Base-by-base conservation (phyloP, 2,797 vertebrate species). In the Halcyon smyrnensis region DNA sequence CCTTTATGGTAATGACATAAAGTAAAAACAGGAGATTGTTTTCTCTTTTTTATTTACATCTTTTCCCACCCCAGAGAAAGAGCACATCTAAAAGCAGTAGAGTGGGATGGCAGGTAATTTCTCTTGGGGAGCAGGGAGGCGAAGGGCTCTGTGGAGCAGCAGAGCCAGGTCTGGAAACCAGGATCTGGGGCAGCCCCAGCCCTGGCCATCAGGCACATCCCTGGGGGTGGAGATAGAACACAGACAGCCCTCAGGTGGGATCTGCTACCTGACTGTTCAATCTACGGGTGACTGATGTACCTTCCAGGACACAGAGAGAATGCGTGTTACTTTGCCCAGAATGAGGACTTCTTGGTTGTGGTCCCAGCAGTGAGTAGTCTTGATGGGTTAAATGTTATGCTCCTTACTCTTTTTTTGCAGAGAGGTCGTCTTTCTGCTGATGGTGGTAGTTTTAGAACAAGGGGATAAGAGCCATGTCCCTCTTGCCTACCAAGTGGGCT, bases 61-160 rank as follows among this genome's bases (percentile, higher is more conserved):
- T 12, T 78, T 54, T 71, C 19, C 15, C 30, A 24, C 3, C 13
- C 18, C 7, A 54, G 46, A 37, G 60, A 51, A 90, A 11, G 50
- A 43, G 8, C 1, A 0, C 63, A 15, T 76, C 41, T 71, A 5
- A 4, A 12, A 89, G 21, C 17, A 41, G 24, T 23, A 30, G 36
- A 23, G 28, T 5, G 13, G n/a, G 7, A 36, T 59, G 50, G 30
- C 28, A 74, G 19, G 24, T 23, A 64, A 50, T 70, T 90, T 86
- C 24, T 48, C 8, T 21, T 0, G 2, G 19, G 34, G 24, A 2
- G 1, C 39, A 41, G 74, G 0, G 1, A 48, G 34, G 11, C 28
- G 0, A 0, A 24, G 34, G 10, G 9, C 2, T 32, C 32, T 11
- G 37, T 69, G 48, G 19, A 62, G 41, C 27, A 46, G 16, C 45